Conservation (phyloP, 2,888 invertebrate species). For the Cordylochernes scorpioides region DNA sequence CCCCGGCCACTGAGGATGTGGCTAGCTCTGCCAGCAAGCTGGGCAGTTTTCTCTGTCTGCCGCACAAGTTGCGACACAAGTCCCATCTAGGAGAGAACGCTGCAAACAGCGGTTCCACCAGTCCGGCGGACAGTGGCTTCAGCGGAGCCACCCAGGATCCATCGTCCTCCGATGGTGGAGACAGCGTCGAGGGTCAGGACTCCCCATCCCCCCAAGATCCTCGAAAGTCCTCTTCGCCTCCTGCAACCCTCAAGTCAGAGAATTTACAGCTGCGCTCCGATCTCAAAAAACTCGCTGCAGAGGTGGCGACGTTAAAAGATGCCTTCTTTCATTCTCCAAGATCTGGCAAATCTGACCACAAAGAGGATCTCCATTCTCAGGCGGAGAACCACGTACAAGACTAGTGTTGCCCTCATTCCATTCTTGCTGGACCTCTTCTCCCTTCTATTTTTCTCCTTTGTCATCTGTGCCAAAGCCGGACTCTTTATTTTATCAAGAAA, state of each 20-base stretch:
- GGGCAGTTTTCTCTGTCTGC: no score
- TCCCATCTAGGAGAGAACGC: conserved; percentile 22
- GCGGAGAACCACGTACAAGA: no score
- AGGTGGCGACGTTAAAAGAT: conserved; percentile 57
- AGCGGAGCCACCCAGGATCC: conserved; percentile 3
- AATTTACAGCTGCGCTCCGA: conserved; percentile 36
- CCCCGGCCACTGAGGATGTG: conserved; percentile 8
- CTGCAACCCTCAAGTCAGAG: conserved; percentile 20
- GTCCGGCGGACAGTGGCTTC: neutral
- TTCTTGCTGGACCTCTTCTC: no score
- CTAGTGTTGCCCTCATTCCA: no score
- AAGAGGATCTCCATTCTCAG: no score
- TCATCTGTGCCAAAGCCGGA: no score
- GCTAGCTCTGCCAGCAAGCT: conserved; percentile 26
- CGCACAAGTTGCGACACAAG: conserved; percentile 70
- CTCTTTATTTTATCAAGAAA: no score
- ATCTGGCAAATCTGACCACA: no score
- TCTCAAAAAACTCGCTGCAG: conserved; percentile 58
- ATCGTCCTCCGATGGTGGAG: conserved; percentile 17
- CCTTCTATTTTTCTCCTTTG: no score
- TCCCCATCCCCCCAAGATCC: conserved; percentile 15
- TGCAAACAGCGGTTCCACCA: no score
- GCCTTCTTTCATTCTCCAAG: conserved; percentile 4
- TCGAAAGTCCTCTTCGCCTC: conserved; percentile 26
- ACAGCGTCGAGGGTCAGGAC: conserved; percentile 12